Conservation (phyloP, 1,140 invertebrate species). For the Zaprionus vittiger region DNA sequence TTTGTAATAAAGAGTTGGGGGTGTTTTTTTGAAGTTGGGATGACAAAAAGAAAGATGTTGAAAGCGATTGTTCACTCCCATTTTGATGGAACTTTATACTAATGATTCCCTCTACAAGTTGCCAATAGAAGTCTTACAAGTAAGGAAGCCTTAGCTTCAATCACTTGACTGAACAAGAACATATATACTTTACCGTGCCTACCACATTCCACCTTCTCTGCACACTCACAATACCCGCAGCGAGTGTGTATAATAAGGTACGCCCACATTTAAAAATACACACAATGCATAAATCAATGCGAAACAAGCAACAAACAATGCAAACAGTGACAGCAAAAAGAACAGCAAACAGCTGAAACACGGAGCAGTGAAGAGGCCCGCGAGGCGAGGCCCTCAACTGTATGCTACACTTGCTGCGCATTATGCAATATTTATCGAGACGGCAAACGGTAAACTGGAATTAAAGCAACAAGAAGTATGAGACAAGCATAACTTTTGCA, state of each 20-base stretch:
- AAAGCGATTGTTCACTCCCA: too few species aligned
- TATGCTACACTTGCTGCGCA: conserved; percentile 49
- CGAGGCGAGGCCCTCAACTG: conserved; percentile 18
- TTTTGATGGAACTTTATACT: too few species aligned
- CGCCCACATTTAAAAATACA: conserved; percentile 65
- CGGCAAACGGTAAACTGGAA: background rate
- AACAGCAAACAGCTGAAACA: background rate
- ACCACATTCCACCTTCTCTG: background rate
- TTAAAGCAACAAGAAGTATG: conserved; percentile 3
- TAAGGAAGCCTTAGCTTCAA: background rate
- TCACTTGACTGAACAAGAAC: background rate
- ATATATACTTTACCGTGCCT: background rate
- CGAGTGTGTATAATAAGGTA: conserved; percentile 10
- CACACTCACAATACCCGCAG: background rate
- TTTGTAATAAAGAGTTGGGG: background rate
- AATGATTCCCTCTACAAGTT: background rate
- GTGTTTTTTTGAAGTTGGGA: too few species aligned
- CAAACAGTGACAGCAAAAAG: conserved; percentile 9
- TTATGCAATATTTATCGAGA: conserved; percentile 61
- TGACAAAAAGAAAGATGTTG: too few species aligned
- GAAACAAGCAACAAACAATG: conserved; percentile 31
- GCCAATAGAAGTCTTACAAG: too few species aligned
- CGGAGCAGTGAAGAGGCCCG: conserved; percentile 4
- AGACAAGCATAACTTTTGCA: conserved; percentile 37
- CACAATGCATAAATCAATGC: conserved; percentile 75